These are phyloP conservation scores for Menura novaehollandiae DNA, from an alignment of 2,113 vertebrate genomes.

Conservation along the genomic window DNA sequence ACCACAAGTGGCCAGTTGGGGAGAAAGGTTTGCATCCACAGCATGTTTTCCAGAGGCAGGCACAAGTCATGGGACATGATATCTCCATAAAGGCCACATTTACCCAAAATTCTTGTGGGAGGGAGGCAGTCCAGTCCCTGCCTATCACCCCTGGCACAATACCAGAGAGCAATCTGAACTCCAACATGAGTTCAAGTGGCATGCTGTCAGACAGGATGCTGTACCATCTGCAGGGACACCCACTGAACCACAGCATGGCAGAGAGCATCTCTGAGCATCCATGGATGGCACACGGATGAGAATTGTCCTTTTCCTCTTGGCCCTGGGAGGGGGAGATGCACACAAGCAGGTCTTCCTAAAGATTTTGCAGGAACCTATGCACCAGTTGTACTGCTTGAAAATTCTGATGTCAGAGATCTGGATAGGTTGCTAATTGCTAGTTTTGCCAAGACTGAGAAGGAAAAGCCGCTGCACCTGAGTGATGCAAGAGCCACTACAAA, in stretches of 20 bases:
- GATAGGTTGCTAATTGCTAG: not conserved
- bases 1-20: not conserved
- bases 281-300: fast-evolving
- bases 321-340: fast-evolving
- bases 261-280: not conserved
- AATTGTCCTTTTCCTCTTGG: not conserved
- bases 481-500: not conserved
- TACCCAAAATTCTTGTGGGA: not conserved
- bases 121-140: not conserved
- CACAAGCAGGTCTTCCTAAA: not conserved
- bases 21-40: not conserved
- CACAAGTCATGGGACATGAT: fast-evolving
- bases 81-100: fast-evolving
- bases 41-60: not conserved
- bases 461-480: not conserved
- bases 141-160: not conserved
- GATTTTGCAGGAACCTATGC: not conserved
- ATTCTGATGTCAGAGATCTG: not conserved
- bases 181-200: fast-evolving
- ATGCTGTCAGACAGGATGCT: not conserved
- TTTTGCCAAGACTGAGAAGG: not conserved
- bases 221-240: not conserved
- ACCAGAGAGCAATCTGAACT: not conserved
- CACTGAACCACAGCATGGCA: not conserved
- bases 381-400: not conserved